phyloP scores from a whole-genome alignment of 2,888 invertebrate species.

The Leptothorax acervorum region DNA sequence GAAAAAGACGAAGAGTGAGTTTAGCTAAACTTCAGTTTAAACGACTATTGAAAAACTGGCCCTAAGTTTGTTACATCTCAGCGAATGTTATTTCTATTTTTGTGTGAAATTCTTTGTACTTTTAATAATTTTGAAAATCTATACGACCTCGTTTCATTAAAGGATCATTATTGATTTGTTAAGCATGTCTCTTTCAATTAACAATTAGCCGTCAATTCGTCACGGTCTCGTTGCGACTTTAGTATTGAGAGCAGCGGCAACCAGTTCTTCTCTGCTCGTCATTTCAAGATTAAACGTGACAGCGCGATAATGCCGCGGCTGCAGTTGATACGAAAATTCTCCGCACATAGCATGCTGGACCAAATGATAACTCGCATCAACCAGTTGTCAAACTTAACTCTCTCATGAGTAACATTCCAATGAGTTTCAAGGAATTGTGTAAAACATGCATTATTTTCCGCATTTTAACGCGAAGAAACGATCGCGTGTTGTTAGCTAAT shows the following conservation, averaged over 20 bases:
- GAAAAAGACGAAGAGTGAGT: too few species aligned
- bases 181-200: conserved; percentile 25
- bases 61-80: not conserved
- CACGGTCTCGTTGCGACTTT: conserved; percentile 14
- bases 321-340: conserved; percentile 33
- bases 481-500: not conserved
- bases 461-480: not conserved
- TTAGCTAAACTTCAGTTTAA: too few species aligned
- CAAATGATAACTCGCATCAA: conserved; percentile 38
- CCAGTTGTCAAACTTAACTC: not conserved
- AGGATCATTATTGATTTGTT: not conserved
- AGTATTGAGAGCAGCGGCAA: conserved; percentile 3
- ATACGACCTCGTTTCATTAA: not conserved
- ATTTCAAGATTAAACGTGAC: conserved; percentile 30
- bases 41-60: too few species aligned
- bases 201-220: conserved; percentile 33
- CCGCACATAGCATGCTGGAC: not conserved
- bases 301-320: conserved; percentile 13
- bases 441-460: not conserved
- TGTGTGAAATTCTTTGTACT: not conserved
- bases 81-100: not conserved
- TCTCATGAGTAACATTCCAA: not conserved
- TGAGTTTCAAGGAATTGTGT: not conserved
- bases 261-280: not conserved
- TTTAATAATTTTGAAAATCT: not conserved